Evolutionary conservation across 2,113 vertebrate genomes (phyloP).

Genomic region (Euleptes europaea): DNA sequence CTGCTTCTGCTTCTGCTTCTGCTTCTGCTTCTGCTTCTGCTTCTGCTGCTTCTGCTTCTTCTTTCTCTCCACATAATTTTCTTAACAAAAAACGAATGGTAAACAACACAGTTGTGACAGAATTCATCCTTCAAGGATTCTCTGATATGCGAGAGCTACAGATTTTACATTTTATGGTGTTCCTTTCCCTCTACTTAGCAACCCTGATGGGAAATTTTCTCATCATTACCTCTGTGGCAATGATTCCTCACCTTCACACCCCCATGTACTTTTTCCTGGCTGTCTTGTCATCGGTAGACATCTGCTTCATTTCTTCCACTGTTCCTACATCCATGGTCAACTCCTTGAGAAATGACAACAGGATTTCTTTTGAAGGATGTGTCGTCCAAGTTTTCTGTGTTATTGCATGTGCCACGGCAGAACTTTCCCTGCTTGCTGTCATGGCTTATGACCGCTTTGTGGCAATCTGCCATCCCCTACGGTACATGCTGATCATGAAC

Average conservation of each 20-base stretch:
- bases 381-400: not conserved
- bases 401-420: not conserved
- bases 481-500: not conserved
- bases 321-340: not conserved
- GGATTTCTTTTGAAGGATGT: not conserved
- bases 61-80: no score
- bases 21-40: no score
- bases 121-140: not conserved
- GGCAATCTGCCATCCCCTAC: not conserved
- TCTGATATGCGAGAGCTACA: not conserved
- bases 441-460: slow-evolving; percentile 5
- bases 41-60: no score
- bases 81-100: not conserved
- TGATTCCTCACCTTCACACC: not conserved
- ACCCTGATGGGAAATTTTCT: not conserved
- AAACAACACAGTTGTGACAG: not conserved
- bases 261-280: not conserved
- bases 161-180: not conserved
- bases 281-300: not conserved
- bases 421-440: not conserved
- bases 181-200: not conserved
- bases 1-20: no score
- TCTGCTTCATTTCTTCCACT: not conserved
- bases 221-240: not conserved
- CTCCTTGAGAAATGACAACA: not conserved